These are phyloP conservation scores for Falco berigora DNA, from an alignment of 2,797 vertebrate genomes.

Conservation along the genomic window DNA sequence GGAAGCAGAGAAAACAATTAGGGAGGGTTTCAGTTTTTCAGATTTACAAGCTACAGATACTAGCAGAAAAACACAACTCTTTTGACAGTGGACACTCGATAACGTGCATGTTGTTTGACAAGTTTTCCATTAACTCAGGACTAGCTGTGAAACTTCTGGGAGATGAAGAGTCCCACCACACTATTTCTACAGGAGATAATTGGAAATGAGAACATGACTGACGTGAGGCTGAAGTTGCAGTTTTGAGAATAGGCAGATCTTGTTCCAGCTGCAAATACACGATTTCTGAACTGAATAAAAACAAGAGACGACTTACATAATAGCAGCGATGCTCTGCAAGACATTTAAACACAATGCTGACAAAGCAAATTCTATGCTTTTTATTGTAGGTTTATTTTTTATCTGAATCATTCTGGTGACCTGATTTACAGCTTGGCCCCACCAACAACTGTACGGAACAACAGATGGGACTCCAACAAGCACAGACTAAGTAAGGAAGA, in stretches of 20 bases:
- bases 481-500: neutral
- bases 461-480: neutral
- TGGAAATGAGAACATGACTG: neutral
- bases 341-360: constrained; percentile 18
- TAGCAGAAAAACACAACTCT: neutral
- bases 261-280: neutral
- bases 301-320: constrained; percentile 20
- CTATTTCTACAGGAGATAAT: neutral
- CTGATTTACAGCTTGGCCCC: neutral
- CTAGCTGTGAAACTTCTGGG: neutral
- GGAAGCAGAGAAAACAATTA: neutral
- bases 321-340: constrained; percentile 6
- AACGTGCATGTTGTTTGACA: neutral
- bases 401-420: constrained; percentile 3
- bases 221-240: neutral
- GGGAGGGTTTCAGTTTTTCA: neutral
- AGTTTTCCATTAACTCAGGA: neutral
- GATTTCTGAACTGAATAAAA: neutral
- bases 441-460: neutral
- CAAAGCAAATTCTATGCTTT: constrained; percentile 6
- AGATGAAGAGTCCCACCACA: neutral
- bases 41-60: neutral
- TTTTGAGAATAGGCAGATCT: neutral
- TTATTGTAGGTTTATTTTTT: constrained; percentile 27
- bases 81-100: neutral